Percentiles rank a stretch among this genome's conserved stretches.
phyloP scores from a whole-genome alignment of 2,113 vertebrate species.

The Anolis carolinensis region DNA sequence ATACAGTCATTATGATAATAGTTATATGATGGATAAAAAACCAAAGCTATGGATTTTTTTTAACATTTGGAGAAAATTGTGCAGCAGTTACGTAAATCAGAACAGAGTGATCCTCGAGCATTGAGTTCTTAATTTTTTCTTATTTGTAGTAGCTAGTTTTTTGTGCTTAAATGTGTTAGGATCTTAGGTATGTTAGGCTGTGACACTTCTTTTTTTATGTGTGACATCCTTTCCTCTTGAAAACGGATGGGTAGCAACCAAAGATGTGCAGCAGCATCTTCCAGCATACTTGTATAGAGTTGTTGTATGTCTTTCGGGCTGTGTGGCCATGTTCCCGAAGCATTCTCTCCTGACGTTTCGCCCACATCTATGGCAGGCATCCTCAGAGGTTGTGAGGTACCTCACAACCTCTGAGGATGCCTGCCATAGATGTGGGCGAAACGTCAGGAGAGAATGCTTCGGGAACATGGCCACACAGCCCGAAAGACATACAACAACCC shows the following conservation, averaged over 20 bases:
- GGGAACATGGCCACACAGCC: no score
- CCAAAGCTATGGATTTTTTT: slow-evolving; percentile 56
- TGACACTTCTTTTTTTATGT: slow-evolving; percentile 49
- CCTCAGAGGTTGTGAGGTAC: no score
- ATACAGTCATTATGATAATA: not conserved
- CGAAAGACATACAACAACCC: no score
- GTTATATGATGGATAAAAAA: slow-evolving; percentile 52
- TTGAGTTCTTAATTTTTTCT: slow-evolving; percentile 61
- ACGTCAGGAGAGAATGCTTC: no score
- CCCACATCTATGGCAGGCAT: no score
- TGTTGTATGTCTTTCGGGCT: no score
- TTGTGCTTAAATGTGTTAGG: slow-evolving; percentile 24
- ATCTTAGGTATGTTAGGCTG: slow-evolving; percentile 12
- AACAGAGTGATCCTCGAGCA: slow-evolving; percentile 51
- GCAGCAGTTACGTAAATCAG: slow-evolving; percentile 48
- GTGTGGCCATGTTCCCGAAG: no score
- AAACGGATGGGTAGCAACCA: slow-evolving; percentile 47
- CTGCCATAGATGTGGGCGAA: no score
- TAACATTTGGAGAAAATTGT: slow-evolving; percentile 41
- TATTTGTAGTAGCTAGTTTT: slow-evolving; percentile 56
- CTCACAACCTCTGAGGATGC: no score
- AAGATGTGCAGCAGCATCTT: slow-evolving; percentile 53
- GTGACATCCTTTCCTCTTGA: slow-evolving; percentile 41
- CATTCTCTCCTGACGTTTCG: no score
- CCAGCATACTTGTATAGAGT: no score